Evolutionary conservation across 2,888 invertebrate species (phyloP), one percentile per base, ranked within the genome.

Genomic region (Habrosyne pyritoides): DNA sequence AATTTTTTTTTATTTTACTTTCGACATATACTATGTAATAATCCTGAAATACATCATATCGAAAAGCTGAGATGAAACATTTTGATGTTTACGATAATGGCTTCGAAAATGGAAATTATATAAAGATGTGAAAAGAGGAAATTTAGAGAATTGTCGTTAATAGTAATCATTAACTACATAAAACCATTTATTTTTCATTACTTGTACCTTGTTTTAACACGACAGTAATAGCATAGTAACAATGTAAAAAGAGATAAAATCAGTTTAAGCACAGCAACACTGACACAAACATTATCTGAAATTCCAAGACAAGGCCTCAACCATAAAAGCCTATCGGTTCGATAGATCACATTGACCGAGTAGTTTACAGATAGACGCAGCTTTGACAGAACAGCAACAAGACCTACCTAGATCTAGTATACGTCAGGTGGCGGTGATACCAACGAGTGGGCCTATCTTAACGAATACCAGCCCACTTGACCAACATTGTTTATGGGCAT

Each of bases 401-500:
- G 33, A 33, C n/a, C 33, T 33, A 6, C 33, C 33, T 33, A 33
- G 33, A 33, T 33, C 33, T 33, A n/a, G 33, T n/a, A n/a, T 3
- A 33, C n/a, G 33, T 33, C 33, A 33, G n/a, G 33, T n/a, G 33
- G 33, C 33, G n/a, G 33, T n/a, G 33, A n/a, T 33, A 33, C n/a
- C 33, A 33, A n/a, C 8, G 28, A 28, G 28, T 28, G 33, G 12
- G 33, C 33, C 33, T 33, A 33, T 33, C 30, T 30, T 10, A n/a
- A 33, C 4, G n/a, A n/a, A n/a, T n/a, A 33, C n/a, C 33, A 33
- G n/a, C 33, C 33, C n/a, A 33, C 33, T n/a, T 33, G n/a, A n/a
- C n/a, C 33, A n/a, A 5, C 2, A 12, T 10, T 33, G n/a, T 33
- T 33, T 33, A 33, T 33, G 14, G 66, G 56, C 71, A 33, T 33